Conservation (phyloP, 2,888 invertebrate species). For the Nephrocerus scutellatus region DNA sequence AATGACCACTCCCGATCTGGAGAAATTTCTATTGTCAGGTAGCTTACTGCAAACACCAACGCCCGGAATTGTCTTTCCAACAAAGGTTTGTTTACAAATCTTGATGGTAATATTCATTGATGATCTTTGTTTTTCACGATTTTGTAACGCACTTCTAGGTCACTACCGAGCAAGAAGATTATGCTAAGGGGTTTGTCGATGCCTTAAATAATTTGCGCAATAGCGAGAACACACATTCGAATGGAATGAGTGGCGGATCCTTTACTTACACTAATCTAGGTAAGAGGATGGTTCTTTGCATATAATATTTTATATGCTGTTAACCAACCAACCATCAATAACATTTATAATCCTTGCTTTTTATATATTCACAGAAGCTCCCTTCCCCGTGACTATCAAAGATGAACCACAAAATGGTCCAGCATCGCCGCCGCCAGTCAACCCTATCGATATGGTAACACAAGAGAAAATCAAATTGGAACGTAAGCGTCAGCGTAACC, state of each 20-base stretch:
- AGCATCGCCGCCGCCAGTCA: slow-evolving; percentile 74
- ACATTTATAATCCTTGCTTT: too few species aligned
- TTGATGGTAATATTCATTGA: too few species aligned
- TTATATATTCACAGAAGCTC: slow-evolving; percentile 36
- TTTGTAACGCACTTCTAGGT: slow-evolving; percentile 43
- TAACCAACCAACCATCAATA: too few species aligned
- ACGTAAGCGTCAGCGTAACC: slow-evolving; percentile 89
- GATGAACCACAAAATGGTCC: slow-evolving; percentile 93
- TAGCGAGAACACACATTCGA: slow-evolving; percentile 57
- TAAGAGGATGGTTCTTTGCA: too few species aligned
- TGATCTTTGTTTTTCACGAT: too few species aligned
- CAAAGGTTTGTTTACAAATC: too few species aligned
- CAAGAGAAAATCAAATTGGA: slow-evolving; percentile 95
- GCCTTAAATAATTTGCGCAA: slow-evolving; percentile 81
- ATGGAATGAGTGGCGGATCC: slow-evolving; percentile 49
- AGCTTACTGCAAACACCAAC: slow-evolving; percentile 68
- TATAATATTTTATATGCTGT: too few species aligned
- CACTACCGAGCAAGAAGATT: slow-evolving; percentile 86
- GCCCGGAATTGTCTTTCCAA: slow-evolving; percentile 52
- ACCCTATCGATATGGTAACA: slow-evolving; percentile 91
- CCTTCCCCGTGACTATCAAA: slow-evolving; percentile 56
- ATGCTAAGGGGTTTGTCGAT: slow-evolving; percentile 82
- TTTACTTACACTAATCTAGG: slow-evolving; percentile 67
- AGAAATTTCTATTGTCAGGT: slow-evolving; percentile 73
- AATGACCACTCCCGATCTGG: slow-evolving; percentile 87